Evolutionary conservation across 2,113 vertebrate species (phyloP), one percentile per base, ranked within the genome.

Genomic region (Calyptomena viridis): DNA sequence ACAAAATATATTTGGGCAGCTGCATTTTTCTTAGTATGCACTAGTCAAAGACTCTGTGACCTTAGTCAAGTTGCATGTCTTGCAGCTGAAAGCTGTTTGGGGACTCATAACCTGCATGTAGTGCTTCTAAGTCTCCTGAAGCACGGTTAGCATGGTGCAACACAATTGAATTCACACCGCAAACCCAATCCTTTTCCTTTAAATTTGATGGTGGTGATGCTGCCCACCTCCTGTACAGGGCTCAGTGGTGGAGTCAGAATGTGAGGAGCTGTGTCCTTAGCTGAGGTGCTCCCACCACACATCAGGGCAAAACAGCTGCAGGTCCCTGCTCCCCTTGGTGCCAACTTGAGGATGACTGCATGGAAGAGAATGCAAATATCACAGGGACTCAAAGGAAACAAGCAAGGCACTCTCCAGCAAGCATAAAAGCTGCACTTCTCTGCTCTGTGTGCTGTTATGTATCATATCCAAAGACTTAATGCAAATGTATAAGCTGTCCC

Each of bases 401-500:
- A 83, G 14, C 9, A 67, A 78, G 33, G 22, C 3, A 2, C 24
- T 28, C 16, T 56, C n/a, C 49, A 56, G 28, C 15, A 35, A 60
- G 62, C 56, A 75, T 15, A 40, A 93, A 92, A 79, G 5, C 59
- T 76, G n/a, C 2, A 2, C 49, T 66, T 74, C 47, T 84, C 20
- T 85, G 28, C 35, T 82, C 69, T 90, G 23, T 1, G 0, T 35
- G 63, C 24, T 0, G 0, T 35, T 68, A 56, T 44, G 44, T 62
- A n/a, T 93, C 52, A 35, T 49, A 82, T 11, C 47, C 46, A 58
- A 74, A 93, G 79, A 47, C 28, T 83, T 79, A 88, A 90, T 77
- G 85, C 42, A 90, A 94, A 92, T 75, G 30, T 75, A n/a, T 93
- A 93, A 93, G 67, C 67, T 90, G 37, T 80, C 79, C 66, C 68